These are phyloP conservation scores for Varecia variegata DNA, from an alignment of 2,797 vertebrate genomes.

Conservation along the genomic window DNA sequence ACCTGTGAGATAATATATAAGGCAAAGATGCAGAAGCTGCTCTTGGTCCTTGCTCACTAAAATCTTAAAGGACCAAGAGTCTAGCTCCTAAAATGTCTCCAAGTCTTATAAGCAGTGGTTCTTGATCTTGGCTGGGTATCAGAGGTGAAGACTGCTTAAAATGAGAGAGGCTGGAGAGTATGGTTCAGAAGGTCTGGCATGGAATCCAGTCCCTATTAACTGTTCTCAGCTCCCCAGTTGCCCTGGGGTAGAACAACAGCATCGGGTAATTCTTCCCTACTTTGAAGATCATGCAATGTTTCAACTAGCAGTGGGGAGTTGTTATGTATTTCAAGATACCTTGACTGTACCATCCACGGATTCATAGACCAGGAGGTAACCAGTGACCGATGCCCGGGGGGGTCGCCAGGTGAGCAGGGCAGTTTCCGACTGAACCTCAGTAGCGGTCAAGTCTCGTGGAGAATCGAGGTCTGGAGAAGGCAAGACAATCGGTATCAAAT, in stretches of 20 bases:
- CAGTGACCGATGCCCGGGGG: conserved; percentile 92
- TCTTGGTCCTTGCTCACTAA: neutral
- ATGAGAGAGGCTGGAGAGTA: neutral
- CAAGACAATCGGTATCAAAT: neutral
- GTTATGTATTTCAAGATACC: conserved; percentile 80
- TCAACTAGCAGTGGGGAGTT: neutral
- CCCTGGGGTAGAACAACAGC: neutral
- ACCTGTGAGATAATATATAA: neutral
- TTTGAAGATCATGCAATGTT: neutral
- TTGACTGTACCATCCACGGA: conserved; percentile 90
- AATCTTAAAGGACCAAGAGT: neutral
- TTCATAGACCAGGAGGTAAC: conserved; percentile 94
- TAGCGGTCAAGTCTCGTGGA: conserved; percentile 90
- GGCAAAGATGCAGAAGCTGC: neutral
- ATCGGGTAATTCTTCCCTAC: neutral
- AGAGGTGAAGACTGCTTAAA: neutral
- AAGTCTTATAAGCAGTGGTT: neutral
- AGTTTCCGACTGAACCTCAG: conserved; percentile 93
- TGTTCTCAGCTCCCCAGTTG: neutral
- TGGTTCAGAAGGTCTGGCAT: conserved; percentile 19
- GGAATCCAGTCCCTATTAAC: neutral
- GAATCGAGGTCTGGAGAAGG: conserved; percentile 90
- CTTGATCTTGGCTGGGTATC: neutral
- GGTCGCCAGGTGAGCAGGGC: conserved; percentile 92
- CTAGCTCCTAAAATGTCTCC: neutral